Evolutionary conservation across 1,140 invertebrate genomes (phyloP).

Genomic region (Drosophila teissieri): DNA sequence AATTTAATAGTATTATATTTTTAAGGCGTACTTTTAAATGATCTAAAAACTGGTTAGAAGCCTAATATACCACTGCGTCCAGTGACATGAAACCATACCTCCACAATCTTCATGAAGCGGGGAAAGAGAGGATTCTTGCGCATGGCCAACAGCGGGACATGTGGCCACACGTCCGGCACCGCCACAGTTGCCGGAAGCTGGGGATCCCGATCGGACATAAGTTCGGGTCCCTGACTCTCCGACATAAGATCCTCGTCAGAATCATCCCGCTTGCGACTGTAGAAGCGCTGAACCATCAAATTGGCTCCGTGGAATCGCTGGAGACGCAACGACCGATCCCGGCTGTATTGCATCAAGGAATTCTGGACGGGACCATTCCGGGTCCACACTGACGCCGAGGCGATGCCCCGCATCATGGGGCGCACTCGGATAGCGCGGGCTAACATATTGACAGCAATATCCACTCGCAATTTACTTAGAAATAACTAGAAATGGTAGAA

Average conservation of each 20-base stretch:
- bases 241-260: conserved; percentile 43
- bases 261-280: conserved; percentile 54
- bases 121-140: conserved; percentile 98
- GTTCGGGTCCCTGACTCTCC: conserved; percentile 39
- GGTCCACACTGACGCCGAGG: conserved; percentile 43
- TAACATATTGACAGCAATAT: conserved; percentile 52
- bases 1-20: background rate
- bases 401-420: conserved; percentile 52
- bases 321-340: conserved; percentile 23
- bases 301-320: conserved; percentile 36
- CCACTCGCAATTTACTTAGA: conserved; percentile 33
- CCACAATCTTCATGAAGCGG: conserved; percentile 98
- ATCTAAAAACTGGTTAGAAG: too few species aligned
- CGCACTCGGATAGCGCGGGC: conserved; percentile 61
- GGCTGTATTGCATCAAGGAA: conserved; percentile 43
- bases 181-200: conserved; percentile 94
- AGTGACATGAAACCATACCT: conserved; percentile 86
- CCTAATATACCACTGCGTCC: too few species aligned
- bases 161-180: conserved; percentile 98
- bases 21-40: background rate
- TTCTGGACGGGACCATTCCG: conserved; percentile 41
- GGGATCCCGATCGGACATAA: conserved; percentile 49
- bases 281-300: conserved; percentile 52
- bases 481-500: conserved; percentile 43
- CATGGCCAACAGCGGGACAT: conserved; percentile 97